Evolutionary conservation across 2,888 invertebrate genomes (phyloP), one percentile per base, ranked within the genome.

Genomic region (Fragum sueziense): DNA sequence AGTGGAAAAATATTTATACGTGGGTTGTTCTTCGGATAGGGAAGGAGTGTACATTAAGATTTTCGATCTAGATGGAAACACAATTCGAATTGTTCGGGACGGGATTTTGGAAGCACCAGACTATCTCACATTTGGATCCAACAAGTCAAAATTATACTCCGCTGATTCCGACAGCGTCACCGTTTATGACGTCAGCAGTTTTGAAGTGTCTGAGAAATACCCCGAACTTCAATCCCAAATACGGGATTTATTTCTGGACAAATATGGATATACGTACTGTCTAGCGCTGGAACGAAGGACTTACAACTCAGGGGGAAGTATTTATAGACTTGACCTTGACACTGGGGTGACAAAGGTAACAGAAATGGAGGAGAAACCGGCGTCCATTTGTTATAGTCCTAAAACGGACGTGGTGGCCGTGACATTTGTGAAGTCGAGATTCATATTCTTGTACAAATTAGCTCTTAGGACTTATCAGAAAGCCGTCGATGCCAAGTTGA

Each of bases 131-230:
- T 80, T 84, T 54, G 80, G 80, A 17, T 25, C 73, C 0, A 71
- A 84, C 51, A 75, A 69, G 57, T 68, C 69, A 17, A 79, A 76
- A 59, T 61, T 84, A 11, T 76, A 76, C 33, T 76, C 79, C 4
- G 80, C 84, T 6, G 76, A 81, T 57, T 62, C 78, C 7, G 84
- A 84, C 27, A 84, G 79, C 51, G 84, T 84, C 9, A 79, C 74
- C 4, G 84, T 84, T 4, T 84, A 84, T 67, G 76, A 79, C 29
- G 72, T 76, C 33, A 65, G 68, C 27, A 62, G 74, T 69, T 81
- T 84, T 52, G 65, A 57, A 29, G 61, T 79, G 25, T 25, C 74
- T 6, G 84, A 84, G 52, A 31, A 74, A n/a, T 84, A 76, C 62
- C 62, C 74, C 6, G 84, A 84, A 34, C 65, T 84, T n/a, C 74